Evolutionary conservation across 2,113 vertebrate species (phyloP).

Genomic region (Nematolebias whitei): DNA sequence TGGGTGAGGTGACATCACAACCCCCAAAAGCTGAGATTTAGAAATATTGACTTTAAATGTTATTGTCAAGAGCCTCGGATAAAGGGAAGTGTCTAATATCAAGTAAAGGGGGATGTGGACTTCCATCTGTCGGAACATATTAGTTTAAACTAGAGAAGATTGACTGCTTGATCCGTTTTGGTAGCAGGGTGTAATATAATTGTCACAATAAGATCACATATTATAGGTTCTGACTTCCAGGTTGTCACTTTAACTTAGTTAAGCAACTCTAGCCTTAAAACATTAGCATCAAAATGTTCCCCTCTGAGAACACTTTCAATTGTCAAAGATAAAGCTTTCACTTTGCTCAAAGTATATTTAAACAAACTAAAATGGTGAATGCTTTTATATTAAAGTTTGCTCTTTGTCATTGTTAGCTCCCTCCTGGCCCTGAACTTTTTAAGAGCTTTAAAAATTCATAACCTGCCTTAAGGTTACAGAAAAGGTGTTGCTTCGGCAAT

Average conservation of each 20-base stretch:
- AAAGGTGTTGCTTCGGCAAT: conserved; percentile 69
- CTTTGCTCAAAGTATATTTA: background rate
- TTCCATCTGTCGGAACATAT: conserved; percentile 48
- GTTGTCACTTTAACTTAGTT: conserved; percentile 28
- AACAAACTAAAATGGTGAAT: background rate
- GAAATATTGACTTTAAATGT: conserved; percentile 62
- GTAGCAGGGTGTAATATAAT: conserved; percentile 29
- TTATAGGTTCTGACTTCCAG: conserved; percentile 14
- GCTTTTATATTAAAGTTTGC: conserved; percentile 36
- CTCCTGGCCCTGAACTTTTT: conserved; percentile 48
- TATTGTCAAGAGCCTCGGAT: conserved; percentile 47
- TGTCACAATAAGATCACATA: conserved; percentile 31
- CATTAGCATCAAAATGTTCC: conserved; percentile 23
- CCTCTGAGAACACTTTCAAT: conserved; percentile 19
- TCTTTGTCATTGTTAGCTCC: conserved; percentile 48
- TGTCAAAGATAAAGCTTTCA: background rate
- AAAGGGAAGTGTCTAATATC: conserved; percentile 52
- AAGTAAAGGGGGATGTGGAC: conserved; percentile 2
- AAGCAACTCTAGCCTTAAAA: conserved; percentile 26
- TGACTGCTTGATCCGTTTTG: conserved; percentile 41
- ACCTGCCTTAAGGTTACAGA: conserved; percentile 60
- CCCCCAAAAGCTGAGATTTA: conserved; percentile 45
- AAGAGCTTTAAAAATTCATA: conserved; percentile 66
- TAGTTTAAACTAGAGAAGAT: conserved; percentile 50
- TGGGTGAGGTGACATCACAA: conserved; percentile 40